Evolutionary conservation across 1,140 invertebrate species (phyloP), one percentile per base, ranked within the genome.

Genomic region (Drosophila burlai): DNA sequence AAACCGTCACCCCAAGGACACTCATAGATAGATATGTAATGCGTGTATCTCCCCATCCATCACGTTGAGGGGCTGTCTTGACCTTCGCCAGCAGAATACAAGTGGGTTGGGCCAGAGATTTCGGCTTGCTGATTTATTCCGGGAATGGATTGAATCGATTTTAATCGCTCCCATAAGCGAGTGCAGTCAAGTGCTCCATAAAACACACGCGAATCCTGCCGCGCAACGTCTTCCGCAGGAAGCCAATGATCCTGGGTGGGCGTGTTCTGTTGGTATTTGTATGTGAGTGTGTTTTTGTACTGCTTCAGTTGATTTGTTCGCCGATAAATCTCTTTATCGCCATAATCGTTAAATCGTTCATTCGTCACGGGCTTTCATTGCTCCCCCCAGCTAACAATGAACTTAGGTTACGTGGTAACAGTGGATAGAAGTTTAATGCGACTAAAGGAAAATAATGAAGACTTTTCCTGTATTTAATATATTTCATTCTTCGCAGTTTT

Each of bases 301-400:
- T 84, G 74, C 81, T 90, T 84, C 81, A 76, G 75, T 80, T 90
- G 75, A 84, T 73, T 90, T 84, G 85, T 63, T 84, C 61, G 78
- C 68, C 81, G 81, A 89, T 89, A 89, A 89, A 89, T 89, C 85
- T 90, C 84, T 90, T 80, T 85, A 89, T 90, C 84, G 84, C 84
- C 85, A 89, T 89, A 89, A 89, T 85, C 84, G 81, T 89, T 89
- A 90, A 89, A 67, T 69, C 57, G 84, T 81, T 85, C 81, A 82
- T 84, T 85, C 85, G 85, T 90, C 85, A 89, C 81, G 75, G 81
- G 47, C 74, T 76, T 71, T 85, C 81, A 89, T 90, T 90, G 75
- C 77, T 54, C 58, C 74, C 77, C 59, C 59, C 40, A 80, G 73
- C 66, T 59, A 69, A 58, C 60, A 72, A 42, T 31, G 36, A 40